These are phyloP conservation scores for Euproctis similis DNA, from an alignment of 2,888 invertebrate species.

Conservation along the genomic window DNA sequence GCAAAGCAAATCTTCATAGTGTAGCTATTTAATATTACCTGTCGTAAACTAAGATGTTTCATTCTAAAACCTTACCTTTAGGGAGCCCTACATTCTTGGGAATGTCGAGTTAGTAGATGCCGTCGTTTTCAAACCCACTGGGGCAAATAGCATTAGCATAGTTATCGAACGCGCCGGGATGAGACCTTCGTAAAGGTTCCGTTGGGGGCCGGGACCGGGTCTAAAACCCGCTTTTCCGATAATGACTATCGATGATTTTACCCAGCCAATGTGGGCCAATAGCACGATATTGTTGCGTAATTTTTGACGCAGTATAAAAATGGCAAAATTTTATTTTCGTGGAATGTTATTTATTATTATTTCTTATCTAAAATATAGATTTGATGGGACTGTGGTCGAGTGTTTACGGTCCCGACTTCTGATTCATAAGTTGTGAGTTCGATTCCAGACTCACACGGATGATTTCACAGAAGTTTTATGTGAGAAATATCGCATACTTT, in stretches of 20 bases:
- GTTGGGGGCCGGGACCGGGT: conserved; percentile 61
- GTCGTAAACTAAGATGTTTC: conserved; percentile 44
- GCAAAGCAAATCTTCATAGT: conserved; percentile 43
- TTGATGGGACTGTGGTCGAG: no score
- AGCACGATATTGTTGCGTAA: conserved; percentile 72
- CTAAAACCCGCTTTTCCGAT: conserved; percentile 73
- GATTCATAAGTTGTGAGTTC: no score
- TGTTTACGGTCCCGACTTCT: no score
- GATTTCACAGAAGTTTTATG: no score
- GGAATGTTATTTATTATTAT: no score
- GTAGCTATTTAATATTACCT: conserved; percentile 36
- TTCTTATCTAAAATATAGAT: no score
- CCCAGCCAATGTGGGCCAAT: conserved; percentile 58
- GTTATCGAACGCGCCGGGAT: conserved; percentile 72
- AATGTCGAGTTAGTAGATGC: conserved; percentile 56
- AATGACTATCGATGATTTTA: conserved; percentile 74
- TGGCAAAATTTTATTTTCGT: no score
- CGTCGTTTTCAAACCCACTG: conserved; percentile 65
- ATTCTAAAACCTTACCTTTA: conserved; percentile 42
- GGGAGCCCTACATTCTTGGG: conserved; percentile 40
- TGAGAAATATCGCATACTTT: no score
- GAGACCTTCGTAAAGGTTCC: conserved; percentile 72
- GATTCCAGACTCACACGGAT: no score
- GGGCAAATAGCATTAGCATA: conserved; percentile 75
- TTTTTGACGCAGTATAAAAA: no score